Base-by-base conservation (phyloP, 2,113 vertebrate genomes). In the Laticauda colubrina region DNA sequence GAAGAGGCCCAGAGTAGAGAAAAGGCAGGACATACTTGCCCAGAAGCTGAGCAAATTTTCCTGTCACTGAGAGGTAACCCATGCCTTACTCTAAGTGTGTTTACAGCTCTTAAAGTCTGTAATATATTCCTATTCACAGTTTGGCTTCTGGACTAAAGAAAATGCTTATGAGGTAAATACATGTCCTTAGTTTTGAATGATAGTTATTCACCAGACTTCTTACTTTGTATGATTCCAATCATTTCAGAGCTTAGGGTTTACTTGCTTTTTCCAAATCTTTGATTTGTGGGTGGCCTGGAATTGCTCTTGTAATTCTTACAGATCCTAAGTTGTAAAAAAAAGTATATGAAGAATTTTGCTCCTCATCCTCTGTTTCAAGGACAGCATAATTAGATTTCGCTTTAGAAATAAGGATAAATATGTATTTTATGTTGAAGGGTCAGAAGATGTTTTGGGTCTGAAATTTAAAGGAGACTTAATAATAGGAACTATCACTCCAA, bases 401-500 rank as follows among this genome's bases (percentile, higher is more conserved):
- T n/a, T 86, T n/a, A 57, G 29, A 85, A 51, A 26, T 81, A 9
- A 24, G 8, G 9, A 14, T 86, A 14, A 20, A 3, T 85, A 18
- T 3, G 26, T 56, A 54, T 43, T 23, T 61, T 61, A n/a, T 54
- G 81, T 53, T n/a, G 64, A 93, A 89, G 48, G 51, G 64, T 14
- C 0, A 15, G 91, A 26, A 91, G 56, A 23, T 34, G 0, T 48
- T 1, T 24, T 21, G 0, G 5, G 24, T 81, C 21, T 43, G 21
- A 9, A 92, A 29, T 75, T 93, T 92, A 94, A 20, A 54, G 56
- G 18, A 0, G 23, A 88, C 81, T 87, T 20, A 53, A 26, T 89
- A 81, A 91, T 92, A 57, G 81, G 34, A 91, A 89, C 92, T 93
- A 91, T 75, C 91, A 57, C 94, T 95, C 24, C 3, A 64, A 1